Percentiles rank a stretch among this genome's conserved stretches.
These are phyloP conservation scores for Pachyramphus minor DNA, from an alignment of 2,113 vertebrate species.

Conservation along the genomic window DNA sequence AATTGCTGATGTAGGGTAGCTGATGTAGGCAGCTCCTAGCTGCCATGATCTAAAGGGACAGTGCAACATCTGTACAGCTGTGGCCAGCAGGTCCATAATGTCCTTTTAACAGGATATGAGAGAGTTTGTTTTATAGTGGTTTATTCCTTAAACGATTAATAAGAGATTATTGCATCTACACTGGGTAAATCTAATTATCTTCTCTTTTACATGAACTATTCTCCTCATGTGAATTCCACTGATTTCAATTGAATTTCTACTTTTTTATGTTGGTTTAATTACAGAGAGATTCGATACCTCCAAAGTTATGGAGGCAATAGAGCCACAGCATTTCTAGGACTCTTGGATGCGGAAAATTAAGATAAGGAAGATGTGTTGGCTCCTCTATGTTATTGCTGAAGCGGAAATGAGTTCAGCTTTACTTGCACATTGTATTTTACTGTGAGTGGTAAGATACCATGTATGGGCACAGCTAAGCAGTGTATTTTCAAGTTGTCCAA, in stretches of 20 bases:
- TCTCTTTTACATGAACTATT: not conserved
- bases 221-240: not conserved
- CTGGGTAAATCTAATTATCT: not conserved
- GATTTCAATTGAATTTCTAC: slow-evolving; percentile 11
- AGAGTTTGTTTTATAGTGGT: not conserved
- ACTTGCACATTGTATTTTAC: not conserved
- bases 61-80: fast-evolving
- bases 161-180: not conserved
- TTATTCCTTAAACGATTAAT: not conserved
- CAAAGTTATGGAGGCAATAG: not conserved
- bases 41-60: not conserved
- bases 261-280: slow-evolving; percentile 8
- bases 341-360: not conserved
- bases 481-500: not conserved
- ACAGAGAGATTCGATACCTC: not conserved
- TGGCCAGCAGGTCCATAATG: not conserved
- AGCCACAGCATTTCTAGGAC: not conserved
- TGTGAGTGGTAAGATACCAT: not conserved
- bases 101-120: not conserved
- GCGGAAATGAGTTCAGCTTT: not conserved
- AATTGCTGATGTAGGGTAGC: not conserved
- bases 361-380: not conserved
- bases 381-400: not conserved
- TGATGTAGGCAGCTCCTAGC: not conserved
- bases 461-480: not conserved